These are phyloP conservation scores for Synergus japonicus DNA, from an alignment of 2,888 invertebrate genomes.

Conservation along the genomic window DNA sequence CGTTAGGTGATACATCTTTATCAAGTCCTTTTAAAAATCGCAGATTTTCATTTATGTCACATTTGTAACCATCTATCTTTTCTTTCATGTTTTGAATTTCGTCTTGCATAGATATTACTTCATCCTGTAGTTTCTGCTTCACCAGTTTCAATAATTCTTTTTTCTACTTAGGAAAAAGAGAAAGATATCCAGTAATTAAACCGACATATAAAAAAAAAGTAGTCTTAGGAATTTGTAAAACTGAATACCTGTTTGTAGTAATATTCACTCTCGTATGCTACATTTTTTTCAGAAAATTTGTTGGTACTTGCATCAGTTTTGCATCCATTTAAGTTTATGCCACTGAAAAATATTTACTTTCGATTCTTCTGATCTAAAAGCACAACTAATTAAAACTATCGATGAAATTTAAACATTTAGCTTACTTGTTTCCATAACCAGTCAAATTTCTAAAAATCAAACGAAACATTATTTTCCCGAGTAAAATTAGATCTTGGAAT, in stretches of 20 bases:
- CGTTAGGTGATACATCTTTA: slow-evolving; percentile 49
- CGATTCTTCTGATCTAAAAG: slow-evolving; percentile 29
- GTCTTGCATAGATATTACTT: slow-evolving; percentile 63
- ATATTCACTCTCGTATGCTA: slow-evolving; percentile 65
- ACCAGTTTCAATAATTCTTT: slow-evolving; percentile 60
- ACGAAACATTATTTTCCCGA: slow-evolving; percentile 49
- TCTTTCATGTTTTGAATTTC: slow-evolving; percentile 62
- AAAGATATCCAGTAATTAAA: neutral
- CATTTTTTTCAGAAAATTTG: slow-evolving; percentile 47
- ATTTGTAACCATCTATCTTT: slow-evolving; percentile 66
- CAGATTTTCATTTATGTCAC: slow-evolving; percentile 65
- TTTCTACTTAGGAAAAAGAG: slow-evolving; percentile 55
- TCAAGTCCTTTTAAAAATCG: slow-evolving; percentile 65
- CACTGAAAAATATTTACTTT: neutral
- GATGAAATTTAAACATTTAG: neutral
- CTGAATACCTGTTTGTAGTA: slow-evolving; percentile 64
- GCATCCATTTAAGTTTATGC: slow-evolving; percentile 46
- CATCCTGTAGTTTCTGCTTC: slow-evolving; percentile 64
- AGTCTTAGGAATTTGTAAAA: neutral
- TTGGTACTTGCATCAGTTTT: slow-evolving; percentile 54
- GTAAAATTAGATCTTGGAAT: neutral
- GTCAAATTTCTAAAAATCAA: slow-evolving; percentile 42
- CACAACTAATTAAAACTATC: slow-evolving; percentile 9
- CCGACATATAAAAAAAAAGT: neutral
- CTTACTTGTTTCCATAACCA: slow-evolving; percentile 44